These are phyloP conservation scores for Empidonax traillii DNA, from an alignment of 2,113 vertebrate genomes.

Conservation along the genomic window DNA sequence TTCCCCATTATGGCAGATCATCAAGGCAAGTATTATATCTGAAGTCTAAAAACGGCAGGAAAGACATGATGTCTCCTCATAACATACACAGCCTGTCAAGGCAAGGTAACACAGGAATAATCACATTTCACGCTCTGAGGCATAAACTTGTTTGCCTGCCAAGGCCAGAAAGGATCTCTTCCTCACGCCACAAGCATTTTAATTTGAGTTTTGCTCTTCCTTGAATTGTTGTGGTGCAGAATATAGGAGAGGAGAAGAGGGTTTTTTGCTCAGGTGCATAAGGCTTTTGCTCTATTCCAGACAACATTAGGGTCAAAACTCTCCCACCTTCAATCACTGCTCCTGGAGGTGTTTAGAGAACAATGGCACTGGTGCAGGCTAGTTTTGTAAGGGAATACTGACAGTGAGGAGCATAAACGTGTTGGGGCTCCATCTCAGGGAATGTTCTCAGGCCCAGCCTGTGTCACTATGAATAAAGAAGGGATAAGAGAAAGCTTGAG, in stretches of 20 bases:
- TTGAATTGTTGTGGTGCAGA: background rate
- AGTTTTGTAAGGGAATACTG: background rate
- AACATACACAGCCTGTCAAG: background rate
- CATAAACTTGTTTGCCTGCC: background rate
- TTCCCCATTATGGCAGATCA: background rate
- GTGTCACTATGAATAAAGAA: background rate
- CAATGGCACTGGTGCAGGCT: background rate
- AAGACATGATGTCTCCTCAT: background rate
- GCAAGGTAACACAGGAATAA: background rate
- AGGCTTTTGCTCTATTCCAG: background rate
- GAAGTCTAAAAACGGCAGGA: background rate
- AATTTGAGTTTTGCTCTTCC: background rate
- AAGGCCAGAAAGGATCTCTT: background rate
- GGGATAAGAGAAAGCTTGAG: background rate
- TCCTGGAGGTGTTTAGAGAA: background rate
- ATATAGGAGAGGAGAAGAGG: background rate
- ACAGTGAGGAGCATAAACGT: background rate
- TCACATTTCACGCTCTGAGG: background rate
- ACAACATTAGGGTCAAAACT: background rate
- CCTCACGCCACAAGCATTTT: background rate
- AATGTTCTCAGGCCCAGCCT: background rate
- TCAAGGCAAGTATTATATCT: background rate
- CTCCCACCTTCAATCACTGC: background rate
- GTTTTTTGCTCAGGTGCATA: background rate
- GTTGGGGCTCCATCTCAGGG: background rate